These are phyloP conservation scores for Schlechtendalia chinensis DNA, from an alignment of 1,140 invertebrate species.

Conservation along the genomic window DNA sequence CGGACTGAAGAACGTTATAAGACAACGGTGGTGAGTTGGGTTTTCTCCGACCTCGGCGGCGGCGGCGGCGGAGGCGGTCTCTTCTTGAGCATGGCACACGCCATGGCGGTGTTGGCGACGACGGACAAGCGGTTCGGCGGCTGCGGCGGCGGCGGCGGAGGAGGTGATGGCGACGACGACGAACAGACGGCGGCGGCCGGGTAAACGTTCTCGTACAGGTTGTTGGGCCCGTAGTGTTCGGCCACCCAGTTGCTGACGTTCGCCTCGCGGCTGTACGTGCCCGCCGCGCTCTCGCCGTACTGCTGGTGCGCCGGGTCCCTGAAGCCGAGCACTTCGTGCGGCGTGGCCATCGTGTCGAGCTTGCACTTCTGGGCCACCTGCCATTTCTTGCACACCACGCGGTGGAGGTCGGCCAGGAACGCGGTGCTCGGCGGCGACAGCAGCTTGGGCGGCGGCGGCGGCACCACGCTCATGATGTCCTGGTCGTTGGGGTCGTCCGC, in stretches of 20 bases:
- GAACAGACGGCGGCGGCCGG: conserved; percentile 47
- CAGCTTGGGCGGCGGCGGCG: conserved; percentile 64
- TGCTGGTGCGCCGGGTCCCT: conserved; percentile 66
- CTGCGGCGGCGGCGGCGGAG: conserved; percentile 11
- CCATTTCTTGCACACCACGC: conserved; percentile 92
- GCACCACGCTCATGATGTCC: conserved; percentile 53
- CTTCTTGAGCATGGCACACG: conserved; percentile 56
- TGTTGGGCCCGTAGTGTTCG: conserved; percentile 73
- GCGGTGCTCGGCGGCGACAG: conserved; percentile 65
- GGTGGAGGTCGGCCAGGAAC: conserved; percentile 81
- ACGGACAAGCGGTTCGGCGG: background rate
- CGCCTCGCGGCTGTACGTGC: conserved; percentile 74
- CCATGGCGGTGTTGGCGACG: conserved; percentile 53
- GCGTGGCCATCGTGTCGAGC: conserved; percentile 76
- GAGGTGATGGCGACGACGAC: background rate
- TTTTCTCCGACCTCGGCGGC: conserved; percentile 74
- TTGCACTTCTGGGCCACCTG: conserved; percentile 90
- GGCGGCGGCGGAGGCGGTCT: conserved; percentile 73
- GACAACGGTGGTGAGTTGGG: conserved; percentile 63
- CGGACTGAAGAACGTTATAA: background rate
- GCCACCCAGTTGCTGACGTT: conserved; percentile 87
- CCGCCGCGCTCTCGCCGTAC: conserved; percentile 65
- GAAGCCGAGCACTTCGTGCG: conserved; percentile 87
- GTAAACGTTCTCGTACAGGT: conserved; percentile 65
- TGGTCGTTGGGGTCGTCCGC: conserved; percentile 53